Conservation (phyloP, 2,113 vertebrate species). For the Sialia sialis region DNA sequence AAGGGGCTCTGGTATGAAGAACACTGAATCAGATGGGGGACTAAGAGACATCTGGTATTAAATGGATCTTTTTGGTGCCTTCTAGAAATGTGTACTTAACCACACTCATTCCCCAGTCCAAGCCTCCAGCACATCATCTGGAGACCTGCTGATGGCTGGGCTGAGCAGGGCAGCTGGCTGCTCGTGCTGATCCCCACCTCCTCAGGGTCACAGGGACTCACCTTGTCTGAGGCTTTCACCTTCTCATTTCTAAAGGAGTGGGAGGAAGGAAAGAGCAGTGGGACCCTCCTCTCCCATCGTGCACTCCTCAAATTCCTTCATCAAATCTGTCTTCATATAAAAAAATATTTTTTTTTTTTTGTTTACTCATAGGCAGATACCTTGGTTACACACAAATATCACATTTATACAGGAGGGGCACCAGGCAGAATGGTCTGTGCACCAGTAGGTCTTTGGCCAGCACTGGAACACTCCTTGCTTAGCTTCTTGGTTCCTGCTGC, state of each 20-base stretch:
- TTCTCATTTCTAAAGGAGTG: neutral
- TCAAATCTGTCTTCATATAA: neutral
- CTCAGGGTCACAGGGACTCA: neutral
- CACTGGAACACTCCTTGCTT: neutral
- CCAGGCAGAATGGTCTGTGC: neutral
- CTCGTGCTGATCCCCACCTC: neutral
- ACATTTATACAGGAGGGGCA: neutral
- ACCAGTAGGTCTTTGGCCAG: neutral
- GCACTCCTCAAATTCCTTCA: neutral
- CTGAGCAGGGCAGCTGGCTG: accelerated
- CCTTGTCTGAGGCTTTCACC: neutral
- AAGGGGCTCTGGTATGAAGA: neutral
- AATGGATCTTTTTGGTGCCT: neutral
- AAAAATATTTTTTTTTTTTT: neutral
- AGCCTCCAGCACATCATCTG: neutral
- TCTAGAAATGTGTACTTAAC: neutral
- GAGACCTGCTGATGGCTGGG: neutral
- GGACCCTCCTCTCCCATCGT: neutral
- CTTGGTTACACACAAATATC: neutral
- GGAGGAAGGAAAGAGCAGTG: neutral
- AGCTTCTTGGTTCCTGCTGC: neutral
- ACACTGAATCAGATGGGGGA: neutral
- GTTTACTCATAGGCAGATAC: neutral
- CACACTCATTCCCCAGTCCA: neutral
- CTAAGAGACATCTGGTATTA: neutral